These are phyloP conservation scores for Ridgeia piscesae DNA, from an alignment of 1,140 invertebrate species.

Conservation along the genomic window DNA sequence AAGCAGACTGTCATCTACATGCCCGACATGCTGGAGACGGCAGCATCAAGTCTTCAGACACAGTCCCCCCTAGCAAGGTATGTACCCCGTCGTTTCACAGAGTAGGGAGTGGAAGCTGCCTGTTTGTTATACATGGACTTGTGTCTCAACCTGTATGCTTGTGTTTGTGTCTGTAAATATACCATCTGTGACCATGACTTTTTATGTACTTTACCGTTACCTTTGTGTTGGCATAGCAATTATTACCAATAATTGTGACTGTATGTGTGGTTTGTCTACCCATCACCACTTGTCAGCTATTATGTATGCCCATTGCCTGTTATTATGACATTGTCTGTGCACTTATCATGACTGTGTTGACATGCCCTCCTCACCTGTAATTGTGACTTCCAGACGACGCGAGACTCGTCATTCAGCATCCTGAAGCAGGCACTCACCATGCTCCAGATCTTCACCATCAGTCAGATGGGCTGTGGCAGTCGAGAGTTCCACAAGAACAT, in stretches of 20 bases:
- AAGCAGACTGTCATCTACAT: neutral
- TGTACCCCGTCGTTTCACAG: neutral
- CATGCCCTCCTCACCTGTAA: slow-evolving; percentile 31
- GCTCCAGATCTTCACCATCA: slow-evolving; percentile 88
- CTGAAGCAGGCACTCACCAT: slow-evolving; percentile 83
- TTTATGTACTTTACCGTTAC: too few species aligned
- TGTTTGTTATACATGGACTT: neutral
- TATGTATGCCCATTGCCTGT: neutral
- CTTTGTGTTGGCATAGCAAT: too few species aligned
- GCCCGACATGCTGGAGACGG: neutral
- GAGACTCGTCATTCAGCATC: slow-evolving; percentile 61
- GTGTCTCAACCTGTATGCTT: neutral
- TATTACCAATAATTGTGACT: slow-evolving; percentile 29
- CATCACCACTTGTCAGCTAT: neutral
- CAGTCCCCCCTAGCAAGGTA: neutral
- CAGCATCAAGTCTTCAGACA: neutral
- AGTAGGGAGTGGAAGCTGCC: neutral
- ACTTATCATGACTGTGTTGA: too few species aligned
- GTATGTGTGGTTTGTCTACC: neutral
- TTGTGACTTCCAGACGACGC: slow-evolving; percentile 32
- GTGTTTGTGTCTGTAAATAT: neutral
- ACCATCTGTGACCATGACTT: slow-evolving; percentile 21
- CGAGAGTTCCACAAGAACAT: slow-evolving; percentile 76
- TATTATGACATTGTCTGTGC: slow-evolving; percentile 39
- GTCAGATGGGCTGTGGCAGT: slow-evolving; percentile 83